These are phyloP conservation scores for Taurulus bubalis DNA, from an alignment of 2,113 vertebrate genomes.

Conservation along the genomic window DNA sequence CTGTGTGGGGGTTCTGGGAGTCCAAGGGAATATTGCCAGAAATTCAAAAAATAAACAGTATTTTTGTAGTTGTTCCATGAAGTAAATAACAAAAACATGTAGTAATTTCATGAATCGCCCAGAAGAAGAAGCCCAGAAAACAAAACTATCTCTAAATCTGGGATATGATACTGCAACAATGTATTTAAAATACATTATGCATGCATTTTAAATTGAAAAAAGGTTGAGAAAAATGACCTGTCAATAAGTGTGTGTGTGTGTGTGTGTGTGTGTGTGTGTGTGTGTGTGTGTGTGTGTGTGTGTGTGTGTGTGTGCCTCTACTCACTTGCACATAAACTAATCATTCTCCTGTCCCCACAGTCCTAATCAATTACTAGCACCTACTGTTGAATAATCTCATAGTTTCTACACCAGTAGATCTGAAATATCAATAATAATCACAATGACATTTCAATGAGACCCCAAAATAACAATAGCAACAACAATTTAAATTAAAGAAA, in stretches of 20 bases:
- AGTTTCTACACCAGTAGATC: conserved; percentile 4
- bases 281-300: conserved; percentile 2
- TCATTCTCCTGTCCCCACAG: background rate
- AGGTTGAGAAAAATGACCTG: background rate
- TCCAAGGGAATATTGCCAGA: background rate
- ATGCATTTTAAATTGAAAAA: conserved; percentile 5
- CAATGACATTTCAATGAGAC: background rate
- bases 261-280: conserved; percentile 2
- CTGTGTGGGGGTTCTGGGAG: background rate
- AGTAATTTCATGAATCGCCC: background rate
- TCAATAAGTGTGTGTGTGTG: background rate
- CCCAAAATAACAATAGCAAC: background rate
- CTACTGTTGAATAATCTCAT: conserved; percentile 21
- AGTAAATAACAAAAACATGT: background rate
- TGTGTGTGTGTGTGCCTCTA: background rate
- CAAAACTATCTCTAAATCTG: background rate
- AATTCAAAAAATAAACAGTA: background rate
- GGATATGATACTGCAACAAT: background rate
- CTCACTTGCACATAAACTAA: background rate
- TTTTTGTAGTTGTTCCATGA: background rate
- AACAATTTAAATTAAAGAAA: background rate
- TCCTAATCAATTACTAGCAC: conserved; percentile 13
- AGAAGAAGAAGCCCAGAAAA: too few species aligned
- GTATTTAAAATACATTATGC: too few species aligned
- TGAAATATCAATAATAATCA: conserved; percentile 14